Conservation (phyloP, 2,113 vertebrate genomes). For the Cervus canadensis region DNA sequence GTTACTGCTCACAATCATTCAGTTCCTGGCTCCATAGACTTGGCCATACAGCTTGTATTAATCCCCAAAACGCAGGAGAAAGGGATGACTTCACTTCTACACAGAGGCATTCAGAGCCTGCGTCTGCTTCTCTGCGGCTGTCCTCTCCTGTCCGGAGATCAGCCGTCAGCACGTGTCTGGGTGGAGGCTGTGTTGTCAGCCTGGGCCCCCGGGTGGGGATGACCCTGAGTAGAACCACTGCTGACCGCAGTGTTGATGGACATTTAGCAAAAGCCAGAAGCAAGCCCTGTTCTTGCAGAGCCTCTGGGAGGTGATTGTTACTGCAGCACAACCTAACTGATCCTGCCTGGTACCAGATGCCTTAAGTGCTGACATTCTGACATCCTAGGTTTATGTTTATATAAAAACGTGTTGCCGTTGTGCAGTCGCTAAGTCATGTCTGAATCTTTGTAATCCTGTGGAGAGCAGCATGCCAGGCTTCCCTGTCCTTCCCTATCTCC, state of each 20-base stretch:
- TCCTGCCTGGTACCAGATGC: background rate
- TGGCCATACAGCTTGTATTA: background rate
- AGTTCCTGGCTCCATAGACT: background rate
- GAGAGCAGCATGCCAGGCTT: background rate
- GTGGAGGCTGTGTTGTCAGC: background rate
- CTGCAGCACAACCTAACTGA: background rate
- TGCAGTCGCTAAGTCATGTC: background rate
- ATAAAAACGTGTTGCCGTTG: background rate
- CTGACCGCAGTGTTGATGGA: accelerated
- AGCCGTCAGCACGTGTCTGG: accelerated
- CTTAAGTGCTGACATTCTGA: accelerated
- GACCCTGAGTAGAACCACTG: background rate
- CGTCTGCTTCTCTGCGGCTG: accelerated
- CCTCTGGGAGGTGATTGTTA: background rate
- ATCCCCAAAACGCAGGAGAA: background rate
- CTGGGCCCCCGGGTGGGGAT: background rate
- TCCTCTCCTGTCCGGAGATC: background rate
- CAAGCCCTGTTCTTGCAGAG: accelerated
- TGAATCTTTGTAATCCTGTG: background rate
- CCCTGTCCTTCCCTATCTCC: background rate
- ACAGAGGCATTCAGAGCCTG: background rate
- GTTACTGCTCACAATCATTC: background rate
- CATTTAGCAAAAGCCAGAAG: background rate
- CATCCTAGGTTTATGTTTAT: background rate
- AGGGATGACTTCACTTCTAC: background rate